phyloP scores from a whole-genome alignment of 2,797 vertebrate species.

The Acanthurus tractus region DNA sequence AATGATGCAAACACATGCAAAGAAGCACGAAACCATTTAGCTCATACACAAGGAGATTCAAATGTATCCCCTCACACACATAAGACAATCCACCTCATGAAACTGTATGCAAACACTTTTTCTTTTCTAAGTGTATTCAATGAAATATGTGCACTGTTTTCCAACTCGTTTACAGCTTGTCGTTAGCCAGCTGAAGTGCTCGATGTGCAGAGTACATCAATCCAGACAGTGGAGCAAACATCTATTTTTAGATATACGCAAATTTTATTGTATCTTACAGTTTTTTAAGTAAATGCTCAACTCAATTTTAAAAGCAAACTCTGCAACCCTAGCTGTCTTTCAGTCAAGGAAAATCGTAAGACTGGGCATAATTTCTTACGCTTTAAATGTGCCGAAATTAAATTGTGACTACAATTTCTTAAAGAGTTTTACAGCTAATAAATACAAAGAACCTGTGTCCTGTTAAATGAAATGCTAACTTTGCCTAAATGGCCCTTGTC shows the following conservation, averaged over 20 bases:
- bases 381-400: not conserved
- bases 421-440: not conserved
- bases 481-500: not conserved
- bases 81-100: conserved; percentile 33
- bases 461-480: not conserved
- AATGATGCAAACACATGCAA: conserved; percentile 80
- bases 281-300: no score
- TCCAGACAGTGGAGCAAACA: not conserved
- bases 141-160: conserved; percentile 41
- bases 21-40: conserved; percentile 40
- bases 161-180: conserved; percentile 54
- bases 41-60: conserved; percentile 47
- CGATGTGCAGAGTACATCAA: not conserved
- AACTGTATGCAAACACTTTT: conserved; percentile 48
- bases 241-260: no score
- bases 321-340: no score
- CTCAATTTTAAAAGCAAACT: no score
- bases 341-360: not conserved
- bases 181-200: conserved; percentile 19
- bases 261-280: no score
- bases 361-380: not conserved
- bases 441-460: not conserved
- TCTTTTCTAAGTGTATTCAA: conserved; percentile 55
- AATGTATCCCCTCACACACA: conserved; percentile 39
- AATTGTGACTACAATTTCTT: not conserved